Base-by-base conservation (phyloP, 2,113 vertebrate genomes). In the Phylloscopus trochiloides region DNA sequence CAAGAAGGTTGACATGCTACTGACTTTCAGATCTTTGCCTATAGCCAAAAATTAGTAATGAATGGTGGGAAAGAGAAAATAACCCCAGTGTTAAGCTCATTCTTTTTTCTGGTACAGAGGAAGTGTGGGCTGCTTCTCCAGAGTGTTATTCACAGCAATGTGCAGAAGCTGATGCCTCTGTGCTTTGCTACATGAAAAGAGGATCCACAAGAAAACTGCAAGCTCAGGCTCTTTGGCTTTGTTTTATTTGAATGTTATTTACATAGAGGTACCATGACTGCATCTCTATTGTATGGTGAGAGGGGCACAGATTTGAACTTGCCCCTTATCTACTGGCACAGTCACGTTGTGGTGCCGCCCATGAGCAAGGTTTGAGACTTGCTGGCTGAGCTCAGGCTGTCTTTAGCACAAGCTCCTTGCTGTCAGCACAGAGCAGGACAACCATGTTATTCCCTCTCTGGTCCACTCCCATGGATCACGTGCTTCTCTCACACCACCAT, bases 381-480 rank as follows among this genome's bases (percentile, higher is more conserved):
- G 36, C 31, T 78, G 52, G 29, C 61, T 40, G 34, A 78, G 61
- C 57, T 55, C 34, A 36, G 43, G 6, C 28, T 59, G 22, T 1
- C 40, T 74, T 40, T 29, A 68, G 67, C 59, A 36, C 32, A 62
- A 42, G 13, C 2, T 9, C 17, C n/a, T 32, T 29, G 32, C 43
- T 52, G 21, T 9, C 31, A 78, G 52, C 43, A 52, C 1, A 2
- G 24, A 14, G 40, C 47, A 55, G 61, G 28, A 85, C 31, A 55
- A 13, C n/a, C 1, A 0, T 7, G 12, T 6, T 47, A 1, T 42
- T 87, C 55, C 55, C 26, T 65, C 1, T 32, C 20, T 43, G 20
- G 6, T 50, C n/a, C 17, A 5, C 20, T 52, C 14, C 24, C 25
- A 16, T 4, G 2, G 54, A 45, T 38, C 50, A 12, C 0, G 21